phyloP scores from a whole-genome alignment of 2,113 vertebrate species.

The Gopherus evgoodei region DNA sequence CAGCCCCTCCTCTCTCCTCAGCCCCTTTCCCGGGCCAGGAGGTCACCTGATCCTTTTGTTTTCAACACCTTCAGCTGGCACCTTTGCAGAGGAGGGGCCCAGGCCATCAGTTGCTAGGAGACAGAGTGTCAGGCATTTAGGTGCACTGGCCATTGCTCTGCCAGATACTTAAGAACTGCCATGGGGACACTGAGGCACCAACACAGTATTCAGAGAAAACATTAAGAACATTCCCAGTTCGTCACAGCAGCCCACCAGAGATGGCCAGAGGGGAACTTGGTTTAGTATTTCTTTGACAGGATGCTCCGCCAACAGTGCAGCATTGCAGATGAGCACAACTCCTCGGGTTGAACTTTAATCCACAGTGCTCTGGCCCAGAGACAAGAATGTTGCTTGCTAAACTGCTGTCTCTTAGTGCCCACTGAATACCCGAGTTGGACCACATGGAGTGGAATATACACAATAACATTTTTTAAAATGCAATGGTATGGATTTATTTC shows the following conservation, averaged over 20 bases:
- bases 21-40: too few relatives aligned
- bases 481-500: background rate
- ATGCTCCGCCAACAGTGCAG: constrained; percentile 33
- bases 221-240: too few relatives aligned
- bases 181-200: too few relatives aligned
- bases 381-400: background rate
- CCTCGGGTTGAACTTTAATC: background rate
- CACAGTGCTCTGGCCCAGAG: background rate
- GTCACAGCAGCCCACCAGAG: constrained; percentile 13
- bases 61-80: too few relatives aligned
- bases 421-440: background rate
- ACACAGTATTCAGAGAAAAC: too few relatives aligned
- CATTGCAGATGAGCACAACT: background rate
- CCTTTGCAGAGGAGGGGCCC: too few relatives aligned
- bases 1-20: too few relatives aligned
- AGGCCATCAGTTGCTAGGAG: too few relatives aligned
- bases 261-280: constrained; percentile 14
- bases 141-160: too few relatives aligned
- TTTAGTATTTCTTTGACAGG: constrained; percentile 32
- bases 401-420: constrained; percentile 2
- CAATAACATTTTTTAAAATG: background rate
- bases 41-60: too few relatives aligned
- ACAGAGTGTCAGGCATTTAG: too few relatives aligned
- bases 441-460: background rate
- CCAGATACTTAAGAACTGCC: too few relatives aligned